Evolutionary conservation across 2,888 invertebrate species (phyloP), one percentile per base, ranked within the genome.

Genomic region (Drosophila bunnanda): DNA sequence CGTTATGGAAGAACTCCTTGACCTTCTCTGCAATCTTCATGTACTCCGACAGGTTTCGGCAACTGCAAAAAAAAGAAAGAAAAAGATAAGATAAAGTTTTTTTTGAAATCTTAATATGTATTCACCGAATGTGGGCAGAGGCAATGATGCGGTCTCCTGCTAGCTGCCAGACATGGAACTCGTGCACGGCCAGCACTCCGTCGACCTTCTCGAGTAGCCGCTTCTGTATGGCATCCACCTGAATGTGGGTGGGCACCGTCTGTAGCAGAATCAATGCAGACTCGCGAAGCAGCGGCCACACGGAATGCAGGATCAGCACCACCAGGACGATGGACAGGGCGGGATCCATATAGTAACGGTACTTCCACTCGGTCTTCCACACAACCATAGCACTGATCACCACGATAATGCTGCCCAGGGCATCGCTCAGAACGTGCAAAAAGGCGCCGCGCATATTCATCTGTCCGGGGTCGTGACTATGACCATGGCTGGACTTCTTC

Each of bases 381-480:
- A 96, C 96, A 32, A 95, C 93, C 77, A 94, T 87, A 8, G 96
- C 96, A 80, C 95, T 95, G 50, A 95, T 93, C 43, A 96, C 94
- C 10, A 96, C 96, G 80, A 96, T 95, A 4, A 96, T 94, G 34
- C 94, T 90, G 93, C 99, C 99, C 53, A 99, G 93, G 22, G 99
- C 99, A 93, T 99, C 99, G 53, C 99, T 98, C 39, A 99, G 93
- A 6, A 99, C 96, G 92, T 99, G 99, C 60, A 99, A 94, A 92
- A 99, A 99, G n/a, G 99, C 99, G n/a, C 99, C 99, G 60, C 97
- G 95, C 98, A 99, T 99, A 91, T 99, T 99, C 96, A 99, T 96
- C 91, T 98, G 97, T 4, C 96, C 95, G 0, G 96, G 94, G 90
- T 95, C 94, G 80, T 93, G 93, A 61, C 93, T 93, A 82, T 94